Base-by-base conservation (phyloP, 1,140 invertebrate species). In the Papilio machaon region DNA sequence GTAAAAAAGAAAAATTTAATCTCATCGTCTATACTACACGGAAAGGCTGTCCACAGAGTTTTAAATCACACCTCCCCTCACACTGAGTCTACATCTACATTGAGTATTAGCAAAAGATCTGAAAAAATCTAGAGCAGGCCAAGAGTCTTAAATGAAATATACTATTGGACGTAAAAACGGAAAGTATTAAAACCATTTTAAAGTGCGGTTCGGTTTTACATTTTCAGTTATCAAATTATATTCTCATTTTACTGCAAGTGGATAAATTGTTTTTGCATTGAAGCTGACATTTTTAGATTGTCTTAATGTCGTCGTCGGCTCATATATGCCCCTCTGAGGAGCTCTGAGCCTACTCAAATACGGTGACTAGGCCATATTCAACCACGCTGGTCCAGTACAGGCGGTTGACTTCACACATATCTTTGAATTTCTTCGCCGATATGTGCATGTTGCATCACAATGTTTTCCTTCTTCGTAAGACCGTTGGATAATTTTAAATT, bases 91-190 rank as follows among this genome's bases (percentile, higher is more conserved):
- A 58, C 54, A 8, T 58, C 54, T 58, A 58, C 54, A 58, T 58
- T 19, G 54, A 58, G 54, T 58, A 58, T 58, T 58, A 58, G 54
- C n/a, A 58, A 58, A 58, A 58, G 54, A 58, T 58, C 54, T 58
- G 54, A 58, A 58, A 58, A 58, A 58, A 58, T 58, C 17, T 58
- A 19, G 54, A 58, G 54, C n/a, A 58, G 54, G 54, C 54, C 54
- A 58, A 58, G 54, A 58, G 54, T 58, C 54, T 58, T 58, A 58
- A 58, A 58, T 58, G 54, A 58, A 58, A 58, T 54, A 54, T 30
- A 30, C 54, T 58, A 58, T 58, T 19, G 54, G 54, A 58, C 17
- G 17, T 58, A 58, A 58, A 58, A 58, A 58, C 19, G 54, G 8
- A 19, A 58, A 58, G n/a, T 58, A 58, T 58, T 54, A 5, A 54